phyloP scores from a whole-genome alignment of 2,888 invertebrate species.

The Mythimna lalbum region DNA sequence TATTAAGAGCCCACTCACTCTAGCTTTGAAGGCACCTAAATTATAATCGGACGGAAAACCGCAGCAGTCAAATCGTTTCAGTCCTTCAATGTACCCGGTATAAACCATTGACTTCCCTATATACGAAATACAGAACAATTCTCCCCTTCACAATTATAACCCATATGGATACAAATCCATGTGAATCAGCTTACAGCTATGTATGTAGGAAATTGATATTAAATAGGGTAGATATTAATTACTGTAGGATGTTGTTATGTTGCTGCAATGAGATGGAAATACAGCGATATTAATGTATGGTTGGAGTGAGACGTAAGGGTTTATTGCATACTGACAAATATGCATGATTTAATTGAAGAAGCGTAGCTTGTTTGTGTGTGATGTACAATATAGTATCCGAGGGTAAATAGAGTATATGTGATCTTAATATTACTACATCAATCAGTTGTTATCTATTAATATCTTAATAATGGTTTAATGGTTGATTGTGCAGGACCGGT shows the following conservation, averaged over 20 bases:
- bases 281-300: constrained; percentile 13
- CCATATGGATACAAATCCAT: background rate
- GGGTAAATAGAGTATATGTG: too few relatives aligned
- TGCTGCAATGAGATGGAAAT: background rate
- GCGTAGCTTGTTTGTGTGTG: background rate
- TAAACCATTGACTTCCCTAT: background rate
- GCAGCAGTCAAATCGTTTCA: too few relatives aligned
- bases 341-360: background rate
- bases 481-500: too few relatives aligned
- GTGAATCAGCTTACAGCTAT: constrained; percentile 12
- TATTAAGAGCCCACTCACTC: too few relatives aligned
- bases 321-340: background rate
- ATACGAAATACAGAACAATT: background rate
- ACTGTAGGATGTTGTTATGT: background rate
- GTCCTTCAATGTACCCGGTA: too few relatives aligned
- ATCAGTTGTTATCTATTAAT: too few relatives aligned
- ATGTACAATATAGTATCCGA: background rate
- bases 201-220: constrained; percentile 28
- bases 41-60: too few relatives aligned
- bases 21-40: too few relatives aligned
- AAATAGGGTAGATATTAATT: constrained; percentile 24
- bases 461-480: too few relatives aligned
- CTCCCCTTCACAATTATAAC: constrained; percentile 3
- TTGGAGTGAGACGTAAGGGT: background rate
- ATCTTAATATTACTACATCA: too few relatives aligned